Evolutionary conservation across 2,113 vertebrate species (phyloP), one percentile per base, ranked within the genome.

Genomic region (Leuciscus idus): DNA sequence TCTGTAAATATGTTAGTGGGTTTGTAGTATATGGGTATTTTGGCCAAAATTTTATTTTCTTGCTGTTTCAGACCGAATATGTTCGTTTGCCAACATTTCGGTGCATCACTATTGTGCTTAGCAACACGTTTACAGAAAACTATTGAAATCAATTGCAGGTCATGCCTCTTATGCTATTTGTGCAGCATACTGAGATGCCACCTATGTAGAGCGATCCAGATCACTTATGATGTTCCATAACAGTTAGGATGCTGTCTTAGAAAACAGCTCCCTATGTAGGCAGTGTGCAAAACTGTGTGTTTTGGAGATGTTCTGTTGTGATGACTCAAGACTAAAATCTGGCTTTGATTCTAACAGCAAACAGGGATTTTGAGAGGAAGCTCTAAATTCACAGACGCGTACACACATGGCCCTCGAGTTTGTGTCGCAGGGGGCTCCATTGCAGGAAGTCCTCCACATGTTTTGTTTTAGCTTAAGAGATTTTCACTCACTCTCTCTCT

Each of bases 321-420:
- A 13, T 73, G 30, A 73, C 68, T 50, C 68, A 21, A 73, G 57
- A 77, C 74, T 48, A 10, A 30, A 28, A 46, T 73, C 77, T 81
- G 77, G 78, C 85, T 73, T 52, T n/a, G 77, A 61, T 23, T 86
- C 9, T 83, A 83, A 83, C 85, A 83, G 72, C 72, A 87, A 87
- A 46, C 80, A 66, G 80, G 80, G 55, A 77, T 87, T 77, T 83
- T 9, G 72, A 77, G 30, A 83, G 80, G 46, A 75, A 66, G 19
- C 74, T 87, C 80, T 55, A 83, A 77, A 83, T 52, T 46, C 70
- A 66, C 74, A 78, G 57, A 66, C 19, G 21, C 15, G 19, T 36
- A 72, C 76, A 62, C 10, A 82, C 77, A 81, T 13, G 59, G 70
- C 78, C 70, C 78, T 81, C 15, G 2, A 30, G 46, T 72, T 19